Base-by-base conservation (phyloP, 2,797 vertebrate genomes). In the Xenops minutus region DNA sequence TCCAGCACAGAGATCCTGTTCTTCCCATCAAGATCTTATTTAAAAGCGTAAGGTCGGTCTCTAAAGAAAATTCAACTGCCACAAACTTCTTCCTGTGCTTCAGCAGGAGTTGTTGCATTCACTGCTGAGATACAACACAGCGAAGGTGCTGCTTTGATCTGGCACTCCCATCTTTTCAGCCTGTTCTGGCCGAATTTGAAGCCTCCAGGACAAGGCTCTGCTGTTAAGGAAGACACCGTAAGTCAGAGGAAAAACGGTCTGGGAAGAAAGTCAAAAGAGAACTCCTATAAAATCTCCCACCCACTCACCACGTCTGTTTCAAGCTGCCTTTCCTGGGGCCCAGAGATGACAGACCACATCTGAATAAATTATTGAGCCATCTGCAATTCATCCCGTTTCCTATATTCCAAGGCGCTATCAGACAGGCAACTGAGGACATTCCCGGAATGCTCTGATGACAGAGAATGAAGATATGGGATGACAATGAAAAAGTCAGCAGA, bases 401-500 rank as follows among this genome's bases (percentile, higher is more conserved):
- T 84, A n/a, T 61, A 63, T 49, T 82, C 51, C 85, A 67, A 1
- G 2, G 23, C 18, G 18, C 84, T 56, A 62, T 78, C 95, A 88
- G 78, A 82, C 77, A 79, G 85, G 79, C 91, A 77, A 12, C 81
- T 14, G 71, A 93, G 90, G 95, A 90, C 74, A 39, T 85, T 94
- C 94, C 96, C 54, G 26, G 87, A 92, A 94, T 7, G 44, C 84
- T 48, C 95, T 95, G 82, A 89, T 79, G 87, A 84, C 79, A 83
- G 63, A 77, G 69, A 90, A 91, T 77, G 83, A 84, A 97, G 88
- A 94, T 85, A 88, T 37, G 79, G 89, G 68, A 95, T 59, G 64
- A 95, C 92, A 95, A 92, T 48, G 90, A 94, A 89, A 94, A 96
- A 95, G 95, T 93, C 95, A 91, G 74, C 76, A 94, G 95, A 97